Conservation (phyloP, 1,140 invertebrate genomes). For the Drosophila burlai region DNA sequence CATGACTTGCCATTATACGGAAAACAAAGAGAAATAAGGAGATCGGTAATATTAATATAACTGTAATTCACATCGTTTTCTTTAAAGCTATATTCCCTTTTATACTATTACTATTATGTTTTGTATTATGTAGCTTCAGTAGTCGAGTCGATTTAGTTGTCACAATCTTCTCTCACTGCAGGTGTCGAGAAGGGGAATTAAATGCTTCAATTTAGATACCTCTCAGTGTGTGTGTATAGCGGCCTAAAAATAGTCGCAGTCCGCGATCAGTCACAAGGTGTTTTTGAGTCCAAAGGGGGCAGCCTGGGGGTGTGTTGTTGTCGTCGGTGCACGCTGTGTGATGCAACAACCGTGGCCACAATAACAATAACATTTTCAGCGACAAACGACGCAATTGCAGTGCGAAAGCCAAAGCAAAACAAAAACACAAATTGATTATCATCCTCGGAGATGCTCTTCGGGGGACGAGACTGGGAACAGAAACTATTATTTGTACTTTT, state of each 20-base stretch:
- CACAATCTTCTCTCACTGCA: not conserved
- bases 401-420: slow-evolving; percentile 73
- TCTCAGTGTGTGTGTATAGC: slow-evolving; percentile 15
- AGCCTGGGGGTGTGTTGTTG: slow-evolving; percentile 42
- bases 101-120: not conserved
- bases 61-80: not conserved
- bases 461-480: not conserved
- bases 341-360: slow-evolving; percentile 68
- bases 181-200: slow-evolving; percentile 14
- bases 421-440: slow-evolving; percentile 52
- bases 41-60: not conserved
- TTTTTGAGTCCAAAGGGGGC: slow-evolving; percentile 1
- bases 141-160: not conserved
- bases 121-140: not conserved
- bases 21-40: slow-evolving; percentile 22
- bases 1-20: slow-evolving; percentile 74
- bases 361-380: slow-evolving; percentile 27
- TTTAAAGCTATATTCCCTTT: too few species aligned
- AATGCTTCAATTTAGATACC: slow-evolving; percentile 29
- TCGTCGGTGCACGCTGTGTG: slow-evolving; percentile 59
- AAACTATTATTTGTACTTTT: slow-evolving; percentile 20
- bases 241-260: slow-evolving; percentile 66
- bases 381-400: slow-evolving; percentile 65
- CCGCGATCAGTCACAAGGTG: slow-evolving; percentile 46
- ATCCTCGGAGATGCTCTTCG: not conserved